Base-by-base conservation (phyloP, 1,140 invertebrate genomes). In the Atta colombica region DNA sequence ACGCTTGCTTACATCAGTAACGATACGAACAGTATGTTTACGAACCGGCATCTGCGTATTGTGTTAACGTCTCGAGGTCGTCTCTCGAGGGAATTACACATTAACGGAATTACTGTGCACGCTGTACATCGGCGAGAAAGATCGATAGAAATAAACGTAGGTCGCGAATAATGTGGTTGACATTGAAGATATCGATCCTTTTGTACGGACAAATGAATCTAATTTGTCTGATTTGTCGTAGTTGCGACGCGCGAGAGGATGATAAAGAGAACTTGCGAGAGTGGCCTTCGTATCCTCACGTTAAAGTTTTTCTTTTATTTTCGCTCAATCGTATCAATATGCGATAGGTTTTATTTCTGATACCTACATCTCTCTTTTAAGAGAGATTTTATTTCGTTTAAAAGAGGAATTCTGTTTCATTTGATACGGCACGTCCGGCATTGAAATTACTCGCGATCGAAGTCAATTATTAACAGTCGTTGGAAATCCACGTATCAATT, bases 401-500 rank as follows among this genome's bases (percentile, higher is more conserved):
- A 21, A 21, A 31, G 28, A 31, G 28, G 7, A 3, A 80, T 31
- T 74, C 3, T 3, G 1, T 61, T 61, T 49, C 14, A 18, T 21
- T 60, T 5, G 25, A 6, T 14, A 3, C 68, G 35, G 0, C 66
- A 55, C 21, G 31, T 31, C 21, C 14, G 31, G 78, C 65, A 58
- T 82, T 82, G 51, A 81, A 72, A 58, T 81, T 71, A 81, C 21
- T 60, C 14, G 18, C 68, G 55, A 72, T 72, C 25, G 2, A 71
- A 14, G 16, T 45, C 51, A 12, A 71, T 68, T 53, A 18, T 78
- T 31, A n/a, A 66, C n/a, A 3, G 18, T 71, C 21, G 21, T 5
- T 12, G 3, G 5, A 35, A 14, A 2, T 25, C 12, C 3, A 25
- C 28, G 28, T 25, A n/a, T 49, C 18, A 7, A 49, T 25, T 80